Evolutionary conservation across 2,888 invertebrate genomes (phyloP), one percentile per base, ranked within the genome.

Genomic region (Cantharis rustica): DNA sequence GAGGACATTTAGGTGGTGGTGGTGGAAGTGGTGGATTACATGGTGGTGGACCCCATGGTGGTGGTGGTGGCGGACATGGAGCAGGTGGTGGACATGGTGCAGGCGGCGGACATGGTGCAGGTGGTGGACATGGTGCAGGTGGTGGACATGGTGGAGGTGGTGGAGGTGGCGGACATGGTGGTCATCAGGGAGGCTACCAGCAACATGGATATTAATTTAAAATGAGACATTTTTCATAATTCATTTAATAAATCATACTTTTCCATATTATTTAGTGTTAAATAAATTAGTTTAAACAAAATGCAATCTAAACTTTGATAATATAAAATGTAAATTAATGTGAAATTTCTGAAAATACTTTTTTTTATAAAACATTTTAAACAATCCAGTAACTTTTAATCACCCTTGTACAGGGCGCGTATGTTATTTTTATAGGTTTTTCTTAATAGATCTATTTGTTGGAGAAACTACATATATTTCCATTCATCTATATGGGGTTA

Each of bases 161-260:
- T 16, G 66, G 72, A 23, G 31, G n/a, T n/a, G 27, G 68, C 13
- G 27, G 62, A n/a, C 74, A 77, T n/a, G 73, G 75, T 31, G 61
- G 64, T 9, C 64, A 66, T 66, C 13, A 17, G 3, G 64, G 64
- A 2, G 64, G 64, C 3, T 66, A 66, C 23, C 64, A 66, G 10
- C 3, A 10, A 20, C 64, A 66, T 23, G 20, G 64, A 11, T 66
- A 66, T 66, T 66, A 66, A 66, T 17, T 23, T 66, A 20, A 9
- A 10, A 11, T 16, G 4, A 0, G 11, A 11, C 16, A 17, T 20
- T 47, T 17, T 64, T 66, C 23, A 23, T 66, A 66, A 20, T 66
- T 66, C 23, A 66, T 66, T 66, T 66, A 20, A 64, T 64, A 64
- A 64, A 31, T 31, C 31, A 31, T 47, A n/a, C 47, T 47, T 47